Conservation (phyloP, 1,140 invertebrate genomes). For the Odontomachus brunneus region DNA sequence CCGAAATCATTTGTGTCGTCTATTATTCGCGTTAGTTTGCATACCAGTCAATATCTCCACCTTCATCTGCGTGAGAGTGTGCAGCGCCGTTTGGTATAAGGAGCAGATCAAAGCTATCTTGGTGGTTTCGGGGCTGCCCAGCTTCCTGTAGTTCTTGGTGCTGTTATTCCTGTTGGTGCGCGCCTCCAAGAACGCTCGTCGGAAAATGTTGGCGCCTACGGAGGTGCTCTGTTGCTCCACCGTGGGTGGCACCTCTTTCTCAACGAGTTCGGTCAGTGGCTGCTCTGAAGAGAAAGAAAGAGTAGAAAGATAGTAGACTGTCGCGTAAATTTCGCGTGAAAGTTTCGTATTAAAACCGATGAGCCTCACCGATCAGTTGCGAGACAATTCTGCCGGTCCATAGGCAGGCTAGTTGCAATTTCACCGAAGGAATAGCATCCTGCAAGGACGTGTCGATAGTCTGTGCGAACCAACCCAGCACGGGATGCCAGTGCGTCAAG, state of each 20-base stretch:
- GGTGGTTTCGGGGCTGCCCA: constrained; percentile 92
- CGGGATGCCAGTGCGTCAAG: constrained; percentile 98
- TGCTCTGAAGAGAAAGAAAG: constrained; percentile 78
- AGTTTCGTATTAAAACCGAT: constrained; percentile 5
- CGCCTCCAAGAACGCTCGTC: constrained; percentile 85
- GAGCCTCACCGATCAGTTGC: constrained; percentile 81
- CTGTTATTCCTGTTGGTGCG: constrained; percentile 87
- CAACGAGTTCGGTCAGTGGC: constrained; percentile 85
- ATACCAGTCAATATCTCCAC: constrained; percentile 97
- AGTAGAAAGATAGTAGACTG: constrained; percentile 8
- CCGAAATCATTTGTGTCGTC: neutral
- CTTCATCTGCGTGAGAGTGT: constrained; percentile 95
- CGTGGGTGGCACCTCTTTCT: constrained; percentile 81
- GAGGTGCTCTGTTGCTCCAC: constrained; percentile 81
- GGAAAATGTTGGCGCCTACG: constrained; percentile 83
- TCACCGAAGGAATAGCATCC: constrained; percentile 92
- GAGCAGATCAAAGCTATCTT: constrained; percentile 94
- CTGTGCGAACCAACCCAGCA: constrained; percentile 98
- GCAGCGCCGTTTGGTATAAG: constrained; percentile 95
- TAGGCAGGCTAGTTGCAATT: constrained; percentile 93
- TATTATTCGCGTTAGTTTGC: neutral
- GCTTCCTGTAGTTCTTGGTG: constrained; percentile 88
- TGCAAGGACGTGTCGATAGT: constrained; percentile 93
- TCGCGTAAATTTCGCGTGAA: neutral
- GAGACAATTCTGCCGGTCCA: constrained; percentile 91